A percentile compares a stretch with the other conserved stretches of the same genome.
Evolutionary conservation across 2,113 vertebrate genomes (phyloP).

Genomic region (Pithys albifrons): DNA sequence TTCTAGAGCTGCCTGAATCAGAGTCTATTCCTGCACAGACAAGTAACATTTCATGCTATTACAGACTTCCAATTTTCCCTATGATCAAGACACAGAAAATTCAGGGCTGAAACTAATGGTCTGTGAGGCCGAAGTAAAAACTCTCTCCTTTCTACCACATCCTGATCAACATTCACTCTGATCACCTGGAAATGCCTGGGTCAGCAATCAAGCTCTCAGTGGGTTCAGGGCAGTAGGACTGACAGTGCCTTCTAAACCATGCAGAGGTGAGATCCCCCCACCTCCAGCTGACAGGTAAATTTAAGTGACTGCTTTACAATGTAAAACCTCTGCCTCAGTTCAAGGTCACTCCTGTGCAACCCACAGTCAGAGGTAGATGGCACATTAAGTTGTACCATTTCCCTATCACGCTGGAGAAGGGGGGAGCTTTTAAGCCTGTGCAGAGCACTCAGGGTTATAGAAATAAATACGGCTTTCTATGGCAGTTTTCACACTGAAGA

Average conservation of each 20-base stretch:
- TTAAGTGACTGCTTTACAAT: slow-evolving; percentile 12
- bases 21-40: neutral
- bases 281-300: slow-evolving; percentile 24
- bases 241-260: neutral
- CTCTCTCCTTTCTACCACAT: neutral
- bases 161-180: neutral
- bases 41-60: neutral
- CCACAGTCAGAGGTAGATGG: neutral
- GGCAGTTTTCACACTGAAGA: slow-evolving; percentile 18
- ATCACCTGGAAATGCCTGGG: neutral
- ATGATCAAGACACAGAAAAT: neutral
- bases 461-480: slow-evolving; percentile 30
- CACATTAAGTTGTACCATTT: slow-evolving; percentile 27
- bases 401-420: neutral
- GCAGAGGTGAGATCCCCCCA: neutral
- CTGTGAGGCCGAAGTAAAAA: neutral
- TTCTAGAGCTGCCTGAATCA: neutral
- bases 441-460: neutral
- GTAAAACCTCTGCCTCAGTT: neutral
- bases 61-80: neutral
- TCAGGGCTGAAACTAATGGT: neutral
- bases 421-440: slow-evolving; percentile 34
- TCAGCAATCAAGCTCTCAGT: neutral
- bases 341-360: slow-evolving; percentile 55
- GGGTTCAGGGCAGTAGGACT: neutral